Conservation (phyloP, 2,113 vertebrate species). For the Prietella phreatophila region DNA sequence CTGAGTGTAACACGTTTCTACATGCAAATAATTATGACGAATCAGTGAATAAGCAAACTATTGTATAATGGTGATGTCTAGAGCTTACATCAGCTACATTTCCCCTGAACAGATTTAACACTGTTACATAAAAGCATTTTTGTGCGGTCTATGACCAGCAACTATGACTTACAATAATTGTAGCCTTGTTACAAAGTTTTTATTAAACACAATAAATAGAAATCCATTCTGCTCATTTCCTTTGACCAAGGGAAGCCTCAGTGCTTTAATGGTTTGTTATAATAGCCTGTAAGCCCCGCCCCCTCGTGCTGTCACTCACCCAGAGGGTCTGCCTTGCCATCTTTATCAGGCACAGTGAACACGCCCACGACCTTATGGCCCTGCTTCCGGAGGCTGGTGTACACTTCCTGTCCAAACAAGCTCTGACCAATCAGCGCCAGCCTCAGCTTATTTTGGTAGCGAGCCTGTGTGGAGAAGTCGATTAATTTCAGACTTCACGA, state of each 20-base stretch:
- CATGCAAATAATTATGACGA: background rate
- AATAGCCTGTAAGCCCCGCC: background rate
- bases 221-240: background rate
- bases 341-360: constrained; percentile 94
- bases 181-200: background rate
- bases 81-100: background rate
- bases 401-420: constrained; percentile 96
- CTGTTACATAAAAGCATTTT: background rate
- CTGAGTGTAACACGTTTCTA: background rate
- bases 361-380: constrained; percentile 94
- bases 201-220: background rate
- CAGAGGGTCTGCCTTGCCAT: constrained; percentile 93
- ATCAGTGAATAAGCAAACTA: background rate
- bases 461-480: constrained; percentile 67
- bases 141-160: background rate
- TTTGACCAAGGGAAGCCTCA: background rate
- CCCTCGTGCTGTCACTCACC: constrained; percentile 75
- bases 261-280: background rate
- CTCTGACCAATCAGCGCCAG: constrained; percentile 97
- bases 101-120: background rate
- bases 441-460: constrained; percentile 86
- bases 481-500: background rate
- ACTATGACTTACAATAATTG: background rate
- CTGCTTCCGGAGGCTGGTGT: constrained; percentile 83
- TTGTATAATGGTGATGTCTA: background rate